Evolutionary conservation across 1,140 invertebrate species (phyloP).

Genomic region (Parapsyche elsis): DNA sequence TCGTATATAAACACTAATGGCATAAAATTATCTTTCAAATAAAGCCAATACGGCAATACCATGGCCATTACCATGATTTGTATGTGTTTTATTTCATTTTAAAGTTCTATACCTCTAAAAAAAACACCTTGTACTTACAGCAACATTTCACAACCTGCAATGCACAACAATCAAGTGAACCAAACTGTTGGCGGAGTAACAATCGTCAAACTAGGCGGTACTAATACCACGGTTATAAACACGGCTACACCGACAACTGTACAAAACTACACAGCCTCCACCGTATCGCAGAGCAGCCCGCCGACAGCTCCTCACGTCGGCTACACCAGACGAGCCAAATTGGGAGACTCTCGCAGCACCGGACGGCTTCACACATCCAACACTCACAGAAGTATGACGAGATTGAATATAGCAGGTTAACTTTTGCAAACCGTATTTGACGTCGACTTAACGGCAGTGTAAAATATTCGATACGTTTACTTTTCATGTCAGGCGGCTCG

Average conservation of each 20-base stretch:
- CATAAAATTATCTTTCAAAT: too few relatives aligned
- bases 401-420: slow-evolving; percentile 74
- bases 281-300: slow-evolving; percentile 43
- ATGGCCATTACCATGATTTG: too few relatives aligned
- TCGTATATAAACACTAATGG: too few relatives aligned
- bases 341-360: slow-evolving; percentile 77
- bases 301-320: slow-evolving; percentile 62
- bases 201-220: slow-evolving; percentile 75
- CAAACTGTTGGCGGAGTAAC: slow-evolving; percentile 78
- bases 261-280: slow-evolving; percentile 4
- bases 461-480: slow-evolving; percentile 15
- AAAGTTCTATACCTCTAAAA: too few relatives aligned
- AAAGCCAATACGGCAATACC: too few relatives aligned
- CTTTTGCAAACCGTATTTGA: neutral
- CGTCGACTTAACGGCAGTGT: neutral
- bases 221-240: slow-evolving; percentile 46
- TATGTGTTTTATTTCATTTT: too few relatives aligned
- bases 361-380: slow-evolving; percentile 75
- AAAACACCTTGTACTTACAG: slow-evolving; percentile 29
- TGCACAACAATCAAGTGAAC: slow-evolving; percentile 68
- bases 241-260: slow-evolving; percentile 19
- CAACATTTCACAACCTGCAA: slow-evolving; percentile 40
- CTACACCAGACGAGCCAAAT: slow-evolving; percentile 72
- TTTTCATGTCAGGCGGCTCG: slow-evolving; percentile 68
- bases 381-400: slow-evolving; percentile 78